phyloP scores from a whole-genome alignment of 2,113 vertebrate species.

The Tretioscincus oriximinensis region DNA sequence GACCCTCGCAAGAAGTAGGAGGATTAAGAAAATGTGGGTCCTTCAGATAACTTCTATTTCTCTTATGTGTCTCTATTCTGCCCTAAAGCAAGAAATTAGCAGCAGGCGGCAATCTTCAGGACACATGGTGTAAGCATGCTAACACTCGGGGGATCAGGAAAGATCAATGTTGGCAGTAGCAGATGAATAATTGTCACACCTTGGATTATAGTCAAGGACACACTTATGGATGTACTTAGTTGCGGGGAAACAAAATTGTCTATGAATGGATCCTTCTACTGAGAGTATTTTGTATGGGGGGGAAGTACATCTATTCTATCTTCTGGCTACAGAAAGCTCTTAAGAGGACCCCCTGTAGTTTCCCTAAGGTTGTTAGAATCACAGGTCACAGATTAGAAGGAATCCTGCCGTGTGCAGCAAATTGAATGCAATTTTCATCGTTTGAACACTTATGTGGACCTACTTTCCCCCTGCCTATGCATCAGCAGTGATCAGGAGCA shows the following conservation, averaged over 20 bases:
- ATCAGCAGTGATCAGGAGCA: neutral
- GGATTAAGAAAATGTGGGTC: too few species aligned
- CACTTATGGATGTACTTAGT: neutral
- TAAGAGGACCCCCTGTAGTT: slow-evolving; percentile 13
- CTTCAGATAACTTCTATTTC: neutral
- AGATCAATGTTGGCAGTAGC: neutral
- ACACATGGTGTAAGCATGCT: too few species aligned
- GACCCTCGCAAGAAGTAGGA: too few species aligned
- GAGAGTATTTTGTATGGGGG: neutral
- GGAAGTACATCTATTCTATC: neutral
- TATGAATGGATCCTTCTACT: neutral
- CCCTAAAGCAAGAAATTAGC: neutral
- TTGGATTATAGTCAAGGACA: slow-evolving; percentile 10
- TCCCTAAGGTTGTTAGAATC: neutral
- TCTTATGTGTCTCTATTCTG: neutral
- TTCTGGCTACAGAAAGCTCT: neutral
- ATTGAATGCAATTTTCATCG: slow-evolving; percentile 13
- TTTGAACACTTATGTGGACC: slow-evolving; percentile 26
- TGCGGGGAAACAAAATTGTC: neutral
- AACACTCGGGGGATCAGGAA: neutral
- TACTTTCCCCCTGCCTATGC: neutral
- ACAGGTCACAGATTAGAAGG: slow-evolving; percentile 2
- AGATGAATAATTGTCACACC: neutral
- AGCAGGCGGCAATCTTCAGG: neutral
- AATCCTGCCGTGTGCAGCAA: neutral